Evolutionary conservation across 1,140 invertebrate genomes (phyloP).

Genomic region (Drepana arcuata): DNA sequence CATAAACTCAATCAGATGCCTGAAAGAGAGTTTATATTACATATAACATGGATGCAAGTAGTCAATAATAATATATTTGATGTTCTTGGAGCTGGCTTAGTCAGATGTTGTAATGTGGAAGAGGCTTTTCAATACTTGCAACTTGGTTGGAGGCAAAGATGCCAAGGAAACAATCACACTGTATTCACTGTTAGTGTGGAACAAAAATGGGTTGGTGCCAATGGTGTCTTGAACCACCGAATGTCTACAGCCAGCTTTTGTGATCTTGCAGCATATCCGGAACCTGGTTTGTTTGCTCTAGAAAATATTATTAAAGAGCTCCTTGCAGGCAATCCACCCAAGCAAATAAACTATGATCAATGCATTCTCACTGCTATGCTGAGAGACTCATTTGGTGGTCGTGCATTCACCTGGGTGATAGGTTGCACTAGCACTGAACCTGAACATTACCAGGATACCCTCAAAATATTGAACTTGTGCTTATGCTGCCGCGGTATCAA

Average conservation of each 20-base stretch:
- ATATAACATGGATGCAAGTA: constrained; percentile 79
- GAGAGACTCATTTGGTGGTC: constrained; percentile 79
- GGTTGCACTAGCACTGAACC: constrained; percentile 77
- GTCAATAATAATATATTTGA: constrained; percentile 72
- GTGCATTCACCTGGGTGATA: constrained; percentile 78
- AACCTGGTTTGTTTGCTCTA: constrained; percentile 75
- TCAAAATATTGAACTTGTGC: constrained; percentile 76
- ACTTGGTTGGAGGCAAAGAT: constrained; percentile 54
- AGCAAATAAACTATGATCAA: constrained; percentile 75
- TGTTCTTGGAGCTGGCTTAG: constrained; percentile 71
- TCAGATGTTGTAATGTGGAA: constrained; percentile 68
- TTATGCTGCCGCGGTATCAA: constrained; percentile 75
- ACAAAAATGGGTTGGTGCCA: constrained; percentile 76
- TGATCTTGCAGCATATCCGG: constrained; percentile 75
- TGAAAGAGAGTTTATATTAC: constrained; percentile 74
- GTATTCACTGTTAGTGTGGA: constrained; percentile 80
- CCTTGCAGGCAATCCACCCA: constrained; percentile 71
- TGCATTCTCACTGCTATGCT: constrained; percentile 78
- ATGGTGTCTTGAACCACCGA: constrained; percentile 71
- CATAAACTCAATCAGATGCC: constrained; percentile 74
- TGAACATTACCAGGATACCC: constrained; percentile 74
- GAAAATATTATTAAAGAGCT: constrained; percentile 76
- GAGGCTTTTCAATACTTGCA: constrained; percentile 74
- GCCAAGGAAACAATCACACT: constrained; percentile 70
- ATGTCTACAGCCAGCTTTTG: constrained; percentile 80